Evolutionary conservation across 2,888 invertebrate genomes (phyloP), one percentile per base, ranked within the genome.

Genomic region (Isoperla grammatica): DNA sequence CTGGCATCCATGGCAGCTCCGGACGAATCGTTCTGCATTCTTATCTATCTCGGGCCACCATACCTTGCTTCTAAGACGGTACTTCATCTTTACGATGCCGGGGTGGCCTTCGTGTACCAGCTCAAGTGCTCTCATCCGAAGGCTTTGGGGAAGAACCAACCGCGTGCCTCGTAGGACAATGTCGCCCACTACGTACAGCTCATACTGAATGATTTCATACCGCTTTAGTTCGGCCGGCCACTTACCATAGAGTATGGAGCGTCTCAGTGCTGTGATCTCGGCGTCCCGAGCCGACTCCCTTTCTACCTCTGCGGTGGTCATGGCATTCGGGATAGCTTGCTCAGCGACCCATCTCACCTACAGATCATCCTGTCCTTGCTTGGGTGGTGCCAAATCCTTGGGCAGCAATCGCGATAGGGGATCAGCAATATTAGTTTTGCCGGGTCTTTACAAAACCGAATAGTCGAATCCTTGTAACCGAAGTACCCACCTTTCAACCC

Each of bases 351-450:
- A 19, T n/a, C 17, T 9, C 13, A 13, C n/a, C n/a, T 55, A 40
- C 12, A 49, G 56, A 12, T 48, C 48, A 22, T 48, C 48, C 2
- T 22, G 20, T 48, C 11, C 22, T n/a, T 12, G 9, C 22, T 19
- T 9, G 6, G n/a, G 20, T 29, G 29, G 29, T 29, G 4, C 29
- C 8, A 29, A 8, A 29, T 8, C 29, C 8, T 8, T 29, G n/a
- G 12, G 40, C 2, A 48, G 22, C 19, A 69, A 60, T 39, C 68
- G 60, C 11, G 70, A 70, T 6, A 70, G 61, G 13, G 70, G 65
- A 57, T 70, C 70, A 1, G 68, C 69, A 39, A 71, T 71, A 56
- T 71, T 69, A 29, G 56, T 50, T 60, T 66, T 69, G 6, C 66
- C 67, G 1, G 66, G 65, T 53, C 15, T 29, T 19, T 58, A 58